Evolutionary conservation across 2,113 vertebrate species (phyloP).

Genomic region (Tragelaphus buxtoni): DNA sequence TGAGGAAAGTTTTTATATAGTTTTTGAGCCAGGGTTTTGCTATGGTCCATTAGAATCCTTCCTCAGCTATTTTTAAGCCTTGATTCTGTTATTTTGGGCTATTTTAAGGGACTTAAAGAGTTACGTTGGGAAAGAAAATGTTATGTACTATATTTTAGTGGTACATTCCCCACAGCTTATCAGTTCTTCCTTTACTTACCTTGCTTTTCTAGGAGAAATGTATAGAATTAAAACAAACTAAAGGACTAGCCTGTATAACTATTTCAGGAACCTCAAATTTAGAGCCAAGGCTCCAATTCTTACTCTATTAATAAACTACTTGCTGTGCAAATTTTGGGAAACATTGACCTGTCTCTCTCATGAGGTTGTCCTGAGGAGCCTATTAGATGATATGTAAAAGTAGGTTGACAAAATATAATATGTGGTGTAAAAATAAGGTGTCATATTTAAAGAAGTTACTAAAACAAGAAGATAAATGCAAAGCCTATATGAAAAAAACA

Average conservation of each 20-base stretch:
- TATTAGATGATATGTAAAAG: neutral
- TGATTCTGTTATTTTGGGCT: neutral
- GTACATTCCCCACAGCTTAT: neutral
- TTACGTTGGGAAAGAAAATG: neutral
- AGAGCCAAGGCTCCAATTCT: neutral
- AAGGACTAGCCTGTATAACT: neutral
- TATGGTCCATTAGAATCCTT: neutral
- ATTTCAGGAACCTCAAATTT: neutral
- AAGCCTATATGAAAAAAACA: neutral
- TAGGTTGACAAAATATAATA: neutral
- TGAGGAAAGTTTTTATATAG: neutral
- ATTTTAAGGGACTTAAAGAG: neutral
- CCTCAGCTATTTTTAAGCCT: neutral
- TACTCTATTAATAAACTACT: neutral
- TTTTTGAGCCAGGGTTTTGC: neutral
- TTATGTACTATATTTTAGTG: neutral
- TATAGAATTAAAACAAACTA: neutral
- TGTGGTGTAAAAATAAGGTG: neutral
- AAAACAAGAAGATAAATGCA: neutral
- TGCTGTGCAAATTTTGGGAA: neutral
- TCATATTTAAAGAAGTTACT: neutral
- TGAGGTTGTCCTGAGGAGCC: neutral
- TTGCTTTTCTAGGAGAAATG: neutral
- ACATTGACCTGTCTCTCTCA: neutral
- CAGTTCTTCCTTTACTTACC: neutral